Evolutionary conservation across 2,888 invertebrate species (phyloP), one percentile per base, ranked within the genome.

Genomic region (Dryocosmus kuriphilus): DNA sequence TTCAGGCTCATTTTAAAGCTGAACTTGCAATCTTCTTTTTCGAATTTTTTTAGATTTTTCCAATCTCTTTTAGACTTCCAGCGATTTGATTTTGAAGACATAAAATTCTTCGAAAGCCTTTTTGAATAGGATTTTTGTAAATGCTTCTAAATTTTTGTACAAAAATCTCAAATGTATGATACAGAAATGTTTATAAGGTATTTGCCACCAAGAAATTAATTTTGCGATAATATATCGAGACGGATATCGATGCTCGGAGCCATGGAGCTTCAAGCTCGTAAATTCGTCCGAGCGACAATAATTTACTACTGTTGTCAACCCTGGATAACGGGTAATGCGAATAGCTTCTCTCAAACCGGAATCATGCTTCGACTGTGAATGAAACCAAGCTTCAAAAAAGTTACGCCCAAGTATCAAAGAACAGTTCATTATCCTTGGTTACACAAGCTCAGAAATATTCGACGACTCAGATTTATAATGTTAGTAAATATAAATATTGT

Each of bases 291-390:
- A 73, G 22, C 77, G 73, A 73, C 77, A 62, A 73, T 61, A 77
- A 77, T 77, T 77, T 77, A 73, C 73, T 24, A 38, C 62, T 51
- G 41, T 55, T 71, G 73, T 71, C 71, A 57, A 41, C 77, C 35
- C 41, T 51, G 46, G 51, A 74, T 77, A 77, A 77, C 74, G 77
- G 77, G 61, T 77, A 74, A 30, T 63, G 74, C 73, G 74, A 55
- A 77, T 77, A 46, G 63, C 77, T 77, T 74, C n/a, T 51, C 74
- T 62, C 74, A 61, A 73, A 77, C 74, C 73, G 74, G 77, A 74
- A 74, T 74, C 51, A 62, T 46, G 74, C 74, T 71, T 30, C 51
- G 51, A 71, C 51, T 51, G 30, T 71, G 46, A 51, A 32, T 71
- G 51, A 71, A 71, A 71, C 11, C n/a, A 32, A 30, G 30, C 51